Percentiles rank a stretch among this genome's conserved stretches.
These are phyloP conservation scores for Propithecus deckenii DNA, from an alignment of 2,797 vertebrate genomes.

Conservation along the genomic window DNA sequence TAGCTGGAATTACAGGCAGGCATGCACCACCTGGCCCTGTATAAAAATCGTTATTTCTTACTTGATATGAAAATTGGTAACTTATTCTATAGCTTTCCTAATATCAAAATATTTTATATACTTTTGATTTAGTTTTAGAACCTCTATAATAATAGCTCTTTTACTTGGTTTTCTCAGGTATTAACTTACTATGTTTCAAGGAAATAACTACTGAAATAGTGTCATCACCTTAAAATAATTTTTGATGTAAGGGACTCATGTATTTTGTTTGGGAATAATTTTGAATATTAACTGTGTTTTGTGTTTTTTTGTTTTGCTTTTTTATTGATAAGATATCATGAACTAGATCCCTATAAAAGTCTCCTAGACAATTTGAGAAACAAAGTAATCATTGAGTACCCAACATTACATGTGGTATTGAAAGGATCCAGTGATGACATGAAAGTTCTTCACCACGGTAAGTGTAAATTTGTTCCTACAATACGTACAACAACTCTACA, in stretches of 20 bases:
- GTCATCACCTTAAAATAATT: neutral
- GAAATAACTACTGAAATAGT: constrained; percentile 42
- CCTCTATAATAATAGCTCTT: neutral
- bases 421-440: constrained; percentile 87
- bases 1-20: neutral
- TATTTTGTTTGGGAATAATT: constrained; percentile 27
- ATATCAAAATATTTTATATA: neutral
- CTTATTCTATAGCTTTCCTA: constrained; percentile 29
- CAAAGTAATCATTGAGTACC: constrained; percentile 94
- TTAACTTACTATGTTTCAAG: constrained; percentile 4
- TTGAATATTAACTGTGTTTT: constrained; percentile 10
- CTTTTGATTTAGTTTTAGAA: constrained; percentile 5
- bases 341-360: constrained; percentile 90
- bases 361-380: constrained; percentile 93
- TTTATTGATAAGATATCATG: constrained; percentile 88
- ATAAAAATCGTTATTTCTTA: neutral
- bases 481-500: constrained; percentile 59
- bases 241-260: neutral
- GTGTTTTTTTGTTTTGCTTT: constrained; percentile 63
- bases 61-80: constrained; percentile 42
- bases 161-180: neutral
- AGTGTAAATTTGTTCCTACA: constrained; percentile 66
- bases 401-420: constrained; percentile 92
- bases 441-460: constrained; percentile 87
- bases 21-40: neutral